phyloP scores from a whole-genome alignment of 2,888 invertebrate genomes.

The Campoplex nolae region DNA sequence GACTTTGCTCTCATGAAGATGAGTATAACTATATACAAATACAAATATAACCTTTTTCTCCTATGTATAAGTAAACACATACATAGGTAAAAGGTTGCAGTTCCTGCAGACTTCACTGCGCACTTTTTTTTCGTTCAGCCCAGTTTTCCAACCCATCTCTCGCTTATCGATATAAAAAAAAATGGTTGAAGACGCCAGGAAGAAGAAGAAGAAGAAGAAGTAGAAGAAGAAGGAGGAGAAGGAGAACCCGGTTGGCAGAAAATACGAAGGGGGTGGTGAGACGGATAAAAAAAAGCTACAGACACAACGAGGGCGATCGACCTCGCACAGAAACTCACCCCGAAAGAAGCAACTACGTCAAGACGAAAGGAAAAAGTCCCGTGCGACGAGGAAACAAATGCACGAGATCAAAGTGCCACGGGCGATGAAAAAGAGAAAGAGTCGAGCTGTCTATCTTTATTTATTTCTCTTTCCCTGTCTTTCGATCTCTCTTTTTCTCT shows the following conservation, averaged over 20 bases:
- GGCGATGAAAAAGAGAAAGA: conserved; percentile 61
- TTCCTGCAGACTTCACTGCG: conserved; percentile 66
- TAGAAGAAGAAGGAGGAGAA: conserved; percentile 40
- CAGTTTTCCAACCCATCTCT: conserved; percentile 49
- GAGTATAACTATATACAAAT: neutral
- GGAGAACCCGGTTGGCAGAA: conserved; percentile 43
- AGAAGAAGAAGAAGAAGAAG: conserved; percentile 36
- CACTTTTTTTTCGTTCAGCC: conserved; percentile 57
- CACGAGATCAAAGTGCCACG: conserved; percentile 82
- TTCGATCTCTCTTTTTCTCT: neutral
- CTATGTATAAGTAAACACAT: conserved; percentile 9
- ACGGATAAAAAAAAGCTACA: conserved; percentile 50
- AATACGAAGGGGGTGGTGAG: conserved; percentile 43
- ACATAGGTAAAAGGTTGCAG: conserved; percentile 23
- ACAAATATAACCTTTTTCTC: conserved; percentile 14
- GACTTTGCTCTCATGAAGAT: conserved; percentile 72
- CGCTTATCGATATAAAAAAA: conserved; percentile 61
- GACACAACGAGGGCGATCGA: conserved; percentile 56
- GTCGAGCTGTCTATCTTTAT: neutral
- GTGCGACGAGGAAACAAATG: conserved; percentile 81
- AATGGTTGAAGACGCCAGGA: conserved; percentile 24
- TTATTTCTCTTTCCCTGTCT: conserved; percentile 2
- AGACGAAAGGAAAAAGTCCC: conserved; percentile 53
- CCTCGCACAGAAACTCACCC: conserved; percentile 29
- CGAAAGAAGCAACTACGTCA: conserved; percentile 19